These are phyloP conservation scores for Conchocele bisecta DNA, from an alignment of 2,888 invertebrate species.

Conservation along the genomic window DNA sequence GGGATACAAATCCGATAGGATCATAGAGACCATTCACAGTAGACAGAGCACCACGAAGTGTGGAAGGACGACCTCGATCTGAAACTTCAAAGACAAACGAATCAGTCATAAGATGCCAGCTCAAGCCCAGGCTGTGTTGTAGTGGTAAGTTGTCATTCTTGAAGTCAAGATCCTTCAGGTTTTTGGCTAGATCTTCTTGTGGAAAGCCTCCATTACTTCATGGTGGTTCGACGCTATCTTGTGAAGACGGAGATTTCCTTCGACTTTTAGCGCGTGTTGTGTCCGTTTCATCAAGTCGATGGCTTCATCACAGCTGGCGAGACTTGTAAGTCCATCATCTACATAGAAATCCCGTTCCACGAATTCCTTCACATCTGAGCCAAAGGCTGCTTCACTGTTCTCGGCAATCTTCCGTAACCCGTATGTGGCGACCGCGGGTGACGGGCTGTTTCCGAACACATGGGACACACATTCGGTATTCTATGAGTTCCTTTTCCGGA, in stretches of 20 bases:
- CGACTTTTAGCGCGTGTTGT: not conserved
- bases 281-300: not conserved
- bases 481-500: no score
- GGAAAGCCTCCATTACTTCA: conserved; percentile 37
- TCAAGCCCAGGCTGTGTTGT: conserved; percentile 56
- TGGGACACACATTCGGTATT: no score
- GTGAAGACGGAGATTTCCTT: conserved; percentile 15
- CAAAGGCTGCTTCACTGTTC: no score
- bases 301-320: not conserved
- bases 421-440: no score
- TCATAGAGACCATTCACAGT: conserved; percentile 38
- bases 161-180: conserved; percentile 10
- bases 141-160: conserved; percentile 12
- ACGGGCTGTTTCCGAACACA: no score
- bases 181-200: conserved; percentile 35
- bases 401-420: no score
- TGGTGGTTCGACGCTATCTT: not conserved
- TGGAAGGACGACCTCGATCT: conserved; percentile 25
- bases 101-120: conserved; percentile 56
- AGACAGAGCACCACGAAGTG: conserved; percentile 52
- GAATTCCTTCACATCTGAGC: no score
- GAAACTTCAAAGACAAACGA: conserved; percentile 33
- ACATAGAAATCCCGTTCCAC: conserved; percentile 13
- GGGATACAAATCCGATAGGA: conserved; percentile 31
- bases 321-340: not conserved